phyloP scores from a whole-genome alignment of 2,888 invertebrate species.

The Trichopoda pennipes region DNA sequence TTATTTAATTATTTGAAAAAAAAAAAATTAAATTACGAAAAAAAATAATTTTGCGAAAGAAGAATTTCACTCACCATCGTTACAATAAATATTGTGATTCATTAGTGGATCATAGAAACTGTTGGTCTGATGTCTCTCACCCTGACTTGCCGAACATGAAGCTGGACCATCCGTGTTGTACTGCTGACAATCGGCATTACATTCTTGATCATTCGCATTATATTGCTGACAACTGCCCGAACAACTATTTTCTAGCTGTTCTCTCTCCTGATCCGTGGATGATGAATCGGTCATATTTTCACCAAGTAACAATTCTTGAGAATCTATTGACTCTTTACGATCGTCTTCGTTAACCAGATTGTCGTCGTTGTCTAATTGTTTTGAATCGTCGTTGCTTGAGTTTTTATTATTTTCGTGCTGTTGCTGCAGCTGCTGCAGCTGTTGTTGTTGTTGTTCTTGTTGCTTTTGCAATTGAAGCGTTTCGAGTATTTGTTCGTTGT shows the following conservation, averaged over 20 bases:
- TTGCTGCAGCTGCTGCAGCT: slow-evolving; percentile 54
- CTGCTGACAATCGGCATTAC: slow-evolving; percentile 59
- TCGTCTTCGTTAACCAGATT: slow-evolving; percentile 70
- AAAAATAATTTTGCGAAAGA: too few relatives aligned
- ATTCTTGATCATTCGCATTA: slow-evolving; percentile 54
- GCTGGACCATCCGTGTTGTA: slow-evolving; percentile 68
- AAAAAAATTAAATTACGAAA: too few relatives aligned
- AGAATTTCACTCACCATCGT: slow-evolving; percentile 71
- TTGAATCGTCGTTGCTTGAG: slow-evolving; percentile 70
- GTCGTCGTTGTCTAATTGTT: slow-evolving; percentile 68
- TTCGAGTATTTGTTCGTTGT: slow-evolving; percentile 65
- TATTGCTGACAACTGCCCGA: slow-evolving; percentile 70
- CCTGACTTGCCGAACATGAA: slow-evolving; percentile 65
- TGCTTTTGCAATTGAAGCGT: slow-evolving; percentile 67
- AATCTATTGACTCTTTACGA: slow-evolving; percentile 76
- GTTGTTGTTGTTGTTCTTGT: slow-evolving; percentile 48
- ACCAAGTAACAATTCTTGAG: slow-evolving; percentile 73
- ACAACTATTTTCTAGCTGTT: slow-evolving; percentile 73
- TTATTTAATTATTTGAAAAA: too few relatives aligned
- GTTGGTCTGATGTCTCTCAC: slow-evolving; percentile 68
- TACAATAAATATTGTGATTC: slow-evolving; percentile 74
- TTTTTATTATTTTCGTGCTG: slow-evolving; percentile 50
- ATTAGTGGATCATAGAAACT: slow-evolving; percentile 79
- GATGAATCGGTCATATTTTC: slow-evolving; percentile 75
- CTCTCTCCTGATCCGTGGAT: slow-evolving; percentile 72